These are phyloP conservation scores for Serilophus lunatus DNA, from an alignment of 2,113 vertebrate genomes.

Conservation along the genomic window DNA sequence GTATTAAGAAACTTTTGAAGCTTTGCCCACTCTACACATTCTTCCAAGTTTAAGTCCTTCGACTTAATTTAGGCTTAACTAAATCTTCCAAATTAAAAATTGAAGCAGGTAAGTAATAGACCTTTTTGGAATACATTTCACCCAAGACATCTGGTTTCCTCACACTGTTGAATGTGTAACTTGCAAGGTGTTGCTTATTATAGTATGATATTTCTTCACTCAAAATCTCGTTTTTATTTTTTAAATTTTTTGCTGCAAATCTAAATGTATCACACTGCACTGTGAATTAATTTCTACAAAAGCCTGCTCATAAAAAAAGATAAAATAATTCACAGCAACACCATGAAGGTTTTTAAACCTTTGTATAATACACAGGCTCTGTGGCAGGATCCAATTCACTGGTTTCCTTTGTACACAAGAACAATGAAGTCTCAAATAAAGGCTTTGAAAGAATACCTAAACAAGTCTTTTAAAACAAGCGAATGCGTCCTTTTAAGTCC, in stretches of 20 bases:
- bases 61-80: background rate
- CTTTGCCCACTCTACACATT: background rate
- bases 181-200: background rate
- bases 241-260: background rate
- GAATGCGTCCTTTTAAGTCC: slow-evolving; percentile 17
- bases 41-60: background rate
- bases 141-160: background rate
- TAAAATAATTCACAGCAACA: background rate
- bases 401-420: background rate
- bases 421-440: background rate
- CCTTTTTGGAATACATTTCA: background rate
- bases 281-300: background rate
- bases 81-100: background rate
- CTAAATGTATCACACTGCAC: background rate
- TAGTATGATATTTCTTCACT: background rate
- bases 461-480: background rate
- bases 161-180: background rate
- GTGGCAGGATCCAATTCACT: background rate
- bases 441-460: background rate
- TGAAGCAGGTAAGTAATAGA: background rate
- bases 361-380: background rate
- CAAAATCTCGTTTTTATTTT: background rate
- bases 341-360: background rate
- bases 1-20: background rate
- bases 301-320: background rate